These are phyloP conservation scores for Sebastes fasciatus DNA, from an alignment of 2,113 vertebrate species.

Conservation along the genomic window DNA sequence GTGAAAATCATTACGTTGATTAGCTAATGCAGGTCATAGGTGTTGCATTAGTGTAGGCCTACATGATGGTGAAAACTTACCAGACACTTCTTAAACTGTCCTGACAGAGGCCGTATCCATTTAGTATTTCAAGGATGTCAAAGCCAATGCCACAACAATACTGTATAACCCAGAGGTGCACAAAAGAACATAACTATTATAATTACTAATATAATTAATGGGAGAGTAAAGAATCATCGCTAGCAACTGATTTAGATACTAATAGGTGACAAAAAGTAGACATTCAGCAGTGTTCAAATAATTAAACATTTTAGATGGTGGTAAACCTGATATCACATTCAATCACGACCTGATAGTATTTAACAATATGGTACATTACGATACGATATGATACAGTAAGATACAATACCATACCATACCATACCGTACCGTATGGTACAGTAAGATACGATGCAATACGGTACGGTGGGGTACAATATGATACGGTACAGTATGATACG, in stretches of 20 bases:
- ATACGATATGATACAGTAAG: neutral
- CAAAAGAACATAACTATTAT: neutral
- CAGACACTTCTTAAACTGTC: slow-evolving; percentile 23
- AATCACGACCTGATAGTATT: neutral
- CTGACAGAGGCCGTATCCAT: slow-evolving; percentile 16
- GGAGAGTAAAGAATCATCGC: neutral
- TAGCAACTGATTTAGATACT: neutral
- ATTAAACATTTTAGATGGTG: neutral
- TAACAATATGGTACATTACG: neutral
- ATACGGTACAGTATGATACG: no score
- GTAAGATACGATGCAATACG: no score
- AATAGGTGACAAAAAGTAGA: neutral
- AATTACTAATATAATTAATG: neutral
- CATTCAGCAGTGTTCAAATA: neutral
- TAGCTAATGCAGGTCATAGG: slow-evolving; percentile 62
- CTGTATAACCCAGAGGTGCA: neutral
- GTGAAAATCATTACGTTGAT: slow-evolving; percentile 51
- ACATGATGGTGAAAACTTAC: slow-evolving; percentile 21
- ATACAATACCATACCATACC: no score
- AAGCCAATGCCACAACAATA: neutral
- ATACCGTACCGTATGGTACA: no score
- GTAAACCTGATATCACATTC: no score
- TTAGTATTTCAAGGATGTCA: slow-evolving; percentile 32
- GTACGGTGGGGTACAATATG: no score
- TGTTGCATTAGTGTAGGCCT: slow-evolving; percentile 46